Percentiles rank a stretch among this genome's conserved stretches.
Conservation (phyloP, 2,888 invertebrate genomes). For the Tetheella fluctuosa region DNA sequence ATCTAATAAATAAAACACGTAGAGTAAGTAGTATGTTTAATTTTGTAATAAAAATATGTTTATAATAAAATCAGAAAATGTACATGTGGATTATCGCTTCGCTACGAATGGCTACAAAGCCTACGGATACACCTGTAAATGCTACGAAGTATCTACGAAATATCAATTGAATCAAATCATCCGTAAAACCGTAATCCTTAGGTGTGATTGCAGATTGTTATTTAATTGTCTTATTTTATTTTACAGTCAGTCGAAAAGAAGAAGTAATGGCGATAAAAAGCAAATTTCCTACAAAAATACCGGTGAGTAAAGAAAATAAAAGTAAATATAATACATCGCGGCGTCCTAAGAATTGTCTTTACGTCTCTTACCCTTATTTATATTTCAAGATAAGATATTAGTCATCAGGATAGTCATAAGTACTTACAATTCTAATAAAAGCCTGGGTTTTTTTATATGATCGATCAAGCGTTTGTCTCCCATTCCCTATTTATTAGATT, state of each 20-base stretch:
- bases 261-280: constrained; percentile 91
- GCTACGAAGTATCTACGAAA: not conserved
- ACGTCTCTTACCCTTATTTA: not conserved
- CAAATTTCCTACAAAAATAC: constrained; percentile 92
- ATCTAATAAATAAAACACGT: too few relatives aligned
- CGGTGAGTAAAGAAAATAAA: constrained; percentile 81
- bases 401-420: not conserved
- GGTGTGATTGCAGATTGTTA: too few relatives aligned
- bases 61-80: too few relatives aligned
- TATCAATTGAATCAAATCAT: not conserved
- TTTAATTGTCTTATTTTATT: constrained; percentile 24
- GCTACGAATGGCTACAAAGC: not conserved
- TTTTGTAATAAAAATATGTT: too few relatives aligned
- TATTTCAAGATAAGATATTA: not conserved
- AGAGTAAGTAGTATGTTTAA: too few relatives aligned
- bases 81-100: not conserved
- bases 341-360: too few relatives aligned
- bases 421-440: not conserved
- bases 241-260: constrained; percentile 87
- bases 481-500: too few relatives aligned
- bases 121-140: not conserved
- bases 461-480: too few relatives aligned
- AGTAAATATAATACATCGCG: too few relatives aligned
- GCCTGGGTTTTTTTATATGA: not conserved
- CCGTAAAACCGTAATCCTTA: too few relatives aligned